Base-by-base conservation (phyloP, 2,888 invertebrate species). In the Drosophila parthenogenetica region DNA sequence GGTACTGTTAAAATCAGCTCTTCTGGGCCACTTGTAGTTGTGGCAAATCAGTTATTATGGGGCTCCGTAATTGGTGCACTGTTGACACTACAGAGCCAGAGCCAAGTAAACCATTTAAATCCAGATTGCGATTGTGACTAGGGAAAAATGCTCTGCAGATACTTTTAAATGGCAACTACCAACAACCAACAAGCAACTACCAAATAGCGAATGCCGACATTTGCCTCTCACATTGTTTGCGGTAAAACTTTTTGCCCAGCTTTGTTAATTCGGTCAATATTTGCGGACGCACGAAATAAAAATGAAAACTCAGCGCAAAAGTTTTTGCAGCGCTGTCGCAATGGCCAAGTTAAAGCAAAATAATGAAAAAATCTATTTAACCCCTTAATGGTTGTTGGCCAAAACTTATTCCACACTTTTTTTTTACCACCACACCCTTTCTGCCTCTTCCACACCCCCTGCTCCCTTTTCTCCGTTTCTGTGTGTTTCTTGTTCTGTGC, bases 241-340 rank as follows among this genome's bases (percentile, higher is more conserved):
- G 72, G 87, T 64, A 54, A 72, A 85, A 75, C 64, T 58, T 87
- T 83, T 69, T 50, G 64, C 73, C 16, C 77, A 73, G 87, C 74
- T 89, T 89, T 87, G 88, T 90, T 90, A 90, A 87, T 87, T 89
- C 89, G 89, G 90, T 90, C 86, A 87, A 85, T 89, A 90, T 90
- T 87, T 90, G 87, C 86, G 78, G 83, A 81, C 86, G 86, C 87
- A 81, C 87, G 85, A 87, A 89, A 90, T 89, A 89, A 90, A 86
- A 87, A 83, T 89, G 90, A 81, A 89, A 84, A 79, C 73, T 89
- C 86, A 74, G 85, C 79, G 71, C 14, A 78, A 81, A 89, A 85
- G 50, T 68, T 87, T 89, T 71, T 32, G 84, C 85, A 69, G 72
- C 64, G 77, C 75, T 69, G 72, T 53, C 59, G 66, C 75, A 48